These are phyloP conservation scores for Scophthalmus maximus DNA, from an alignment of 2,113 vertebrate genomes.

Conservation along the genomic window DNA sequence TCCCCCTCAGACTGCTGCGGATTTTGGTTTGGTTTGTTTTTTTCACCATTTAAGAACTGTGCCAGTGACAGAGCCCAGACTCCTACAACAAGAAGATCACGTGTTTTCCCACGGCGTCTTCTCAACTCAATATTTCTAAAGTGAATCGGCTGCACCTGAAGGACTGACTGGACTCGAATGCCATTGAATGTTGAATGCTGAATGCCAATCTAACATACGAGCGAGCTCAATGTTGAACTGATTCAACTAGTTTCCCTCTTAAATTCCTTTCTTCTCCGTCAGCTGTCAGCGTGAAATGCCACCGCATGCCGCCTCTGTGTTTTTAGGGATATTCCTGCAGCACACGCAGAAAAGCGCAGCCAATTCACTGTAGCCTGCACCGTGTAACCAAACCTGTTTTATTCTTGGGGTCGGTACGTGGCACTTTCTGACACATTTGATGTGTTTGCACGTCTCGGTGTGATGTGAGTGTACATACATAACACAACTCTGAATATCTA, in stretches of 20 bases:
- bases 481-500: slow-evolving; percentile 71
- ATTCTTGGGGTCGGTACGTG: slow-evolving; percentile 59
- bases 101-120: no score
- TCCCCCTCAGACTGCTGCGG: background rate
- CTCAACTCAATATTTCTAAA: background rate
- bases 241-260: slow-evolving; percentile 4
- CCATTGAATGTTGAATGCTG: no score
- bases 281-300: slow-evolving; percentile 30
- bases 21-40: slow-evolving; percentile 1
- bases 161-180: slow-evolving; percentile 2
- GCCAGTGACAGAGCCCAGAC: background rate
- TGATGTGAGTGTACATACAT: slow-evolving; percentile 80
- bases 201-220: slow-evolving; percentile 6
- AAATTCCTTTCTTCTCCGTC: slow-evolving; percentile 39
- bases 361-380: slow-evolving; percentile 43
- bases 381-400: slow-evolving; percentile 59
- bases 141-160: background rate
- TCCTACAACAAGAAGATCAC: background rate
- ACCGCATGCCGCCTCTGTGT: slow-evolving; percentile 10
- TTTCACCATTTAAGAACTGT: slow-evolving; percentile 16
- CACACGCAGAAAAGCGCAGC: slow-evolving; percentile 34
- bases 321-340: slow-evolving; percentile 39
- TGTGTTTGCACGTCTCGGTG: slow-evolving; percentile 76
- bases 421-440: slow-evolving; percentile 81
- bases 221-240: slow-evolving; percentile 6